Conservation (phyloP, 2,888 invertebrate species). For the Caenorhabditis sulstoni region DNA sequence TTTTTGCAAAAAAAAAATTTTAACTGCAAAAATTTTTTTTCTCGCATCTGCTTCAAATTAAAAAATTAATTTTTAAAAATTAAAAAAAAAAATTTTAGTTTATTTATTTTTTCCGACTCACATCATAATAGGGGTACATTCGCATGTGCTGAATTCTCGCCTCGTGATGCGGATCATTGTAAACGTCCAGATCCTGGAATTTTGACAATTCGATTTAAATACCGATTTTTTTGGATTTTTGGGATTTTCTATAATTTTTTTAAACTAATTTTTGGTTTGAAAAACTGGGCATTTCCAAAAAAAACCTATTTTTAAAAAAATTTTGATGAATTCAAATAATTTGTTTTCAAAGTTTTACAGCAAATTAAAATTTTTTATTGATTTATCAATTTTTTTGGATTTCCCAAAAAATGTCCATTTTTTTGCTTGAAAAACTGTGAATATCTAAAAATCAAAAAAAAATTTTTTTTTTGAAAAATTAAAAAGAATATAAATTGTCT, state of each 20-base stretch:
- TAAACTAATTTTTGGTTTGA: too few species aligned
- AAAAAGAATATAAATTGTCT: not conserved
- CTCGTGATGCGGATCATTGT: slow-evolving; percentile 48
- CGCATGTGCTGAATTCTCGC: slow-evolving; percentile 19
- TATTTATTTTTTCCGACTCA: slow-evolving; percentile 1
- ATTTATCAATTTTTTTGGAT: too few species aligned
- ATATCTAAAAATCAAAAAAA: not conserved
- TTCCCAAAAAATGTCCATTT: slow-evolving; percentile 5
- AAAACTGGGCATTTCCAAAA: too few species aligned
- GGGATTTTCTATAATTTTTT: too few species aligned
- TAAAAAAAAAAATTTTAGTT: too few species aligned
- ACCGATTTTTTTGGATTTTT: not conserved
- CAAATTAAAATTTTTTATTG: not conserved
- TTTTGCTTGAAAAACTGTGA: not conserved
- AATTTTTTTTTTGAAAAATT: not conserved
- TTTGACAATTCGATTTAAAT: slow-evolving; percentile 1
- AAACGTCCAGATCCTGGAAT: slow-evolving; percentile 21
- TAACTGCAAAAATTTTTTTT: too few species aligned
- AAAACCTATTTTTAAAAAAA: too few species aligned
- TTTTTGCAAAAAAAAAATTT: too few species aligned
- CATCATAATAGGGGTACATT: slow-evolving; percentile 41
- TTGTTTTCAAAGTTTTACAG: too few species aligned
- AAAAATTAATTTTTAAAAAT: too few species aligned
- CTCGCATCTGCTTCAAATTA: too few species aligned
- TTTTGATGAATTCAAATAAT: too few species aligned